phyloP scores from a whole-genome alignment of 53 echinoderm and acorn worm genomes.

The Astropecten irregularis region DNA sequence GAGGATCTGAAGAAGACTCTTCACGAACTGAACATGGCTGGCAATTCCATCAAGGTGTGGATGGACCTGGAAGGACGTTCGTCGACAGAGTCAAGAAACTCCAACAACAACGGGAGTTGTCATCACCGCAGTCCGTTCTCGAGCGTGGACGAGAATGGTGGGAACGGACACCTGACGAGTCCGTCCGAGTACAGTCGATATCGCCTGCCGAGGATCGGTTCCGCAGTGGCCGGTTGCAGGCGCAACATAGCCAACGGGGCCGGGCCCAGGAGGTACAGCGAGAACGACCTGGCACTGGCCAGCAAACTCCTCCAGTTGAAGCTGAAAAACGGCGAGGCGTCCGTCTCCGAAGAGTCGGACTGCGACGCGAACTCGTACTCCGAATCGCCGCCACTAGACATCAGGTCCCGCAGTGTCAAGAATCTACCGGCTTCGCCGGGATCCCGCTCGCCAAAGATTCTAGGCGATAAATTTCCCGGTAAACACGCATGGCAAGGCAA shows the following conservation, averaged over 20 bases:
- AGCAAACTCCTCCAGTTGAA: conserved; percentile 26
- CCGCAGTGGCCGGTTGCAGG: neutral
- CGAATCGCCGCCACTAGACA: neutral
- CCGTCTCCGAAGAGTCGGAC: neutral
- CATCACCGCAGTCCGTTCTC: conserved; percentile 29
- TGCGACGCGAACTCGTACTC: neutral
- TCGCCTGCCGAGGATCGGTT: conserved; percentile 39
- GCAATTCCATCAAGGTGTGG: conserved; percentile 35
- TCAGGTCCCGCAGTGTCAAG: neutral
- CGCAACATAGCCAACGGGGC: neutral
- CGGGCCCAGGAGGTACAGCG: conserved; percentile 29
- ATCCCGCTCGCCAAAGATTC: neutral
- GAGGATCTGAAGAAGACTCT: conserved; percentile 46
- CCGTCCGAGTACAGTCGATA: conserved; percentile 47
- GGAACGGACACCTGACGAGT: neutral
- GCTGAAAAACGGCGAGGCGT: conserved; percentile 9
- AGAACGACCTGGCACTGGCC: conserved; percentile 29
- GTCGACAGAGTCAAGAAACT: neutral
- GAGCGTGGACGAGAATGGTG: conserved; percentile 37
- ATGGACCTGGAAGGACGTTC: conserved; percentile 23
- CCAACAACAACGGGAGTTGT: neutral
- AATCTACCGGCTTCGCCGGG: neutral
- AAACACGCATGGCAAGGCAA: conserved; percentile 1
- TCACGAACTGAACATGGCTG: conserved; percentile 42
- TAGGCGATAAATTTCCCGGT: neutral